Percentiles rank a stretch among this genome's conserved stretches.
Conservation (phyloP, 1,140 invertebrate genomes). For the Pogonomyrmex californicus region DNA sequence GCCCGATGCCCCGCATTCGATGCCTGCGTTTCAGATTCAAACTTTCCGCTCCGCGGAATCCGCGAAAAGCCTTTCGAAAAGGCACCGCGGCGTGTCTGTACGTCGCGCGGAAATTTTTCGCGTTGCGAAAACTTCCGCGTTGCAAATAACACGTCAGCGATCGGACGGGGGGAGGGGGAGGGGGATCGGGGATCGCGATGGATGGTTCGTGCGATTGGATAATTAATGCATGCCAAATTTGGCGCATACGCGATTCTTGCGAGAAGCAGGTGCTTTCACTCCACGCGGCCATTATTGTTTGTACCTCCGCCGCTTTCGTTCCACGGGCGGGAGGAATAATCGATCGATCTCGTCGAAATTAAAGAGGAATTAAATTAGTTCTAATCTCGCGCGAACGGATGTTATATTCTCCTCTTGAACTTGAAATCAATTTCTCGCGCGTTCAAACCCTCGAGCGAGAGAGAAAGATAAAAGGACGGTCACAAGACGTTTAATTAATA, state of each 20-base stretch:
- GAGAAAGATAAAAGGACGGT: not conserved
- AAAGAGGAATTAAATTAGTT: not conserved
- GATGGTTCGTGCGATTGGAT: constrained; percentile 27
- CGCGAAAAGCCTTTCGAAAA: not conserved
- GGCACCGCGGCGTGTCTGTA: not conserved
- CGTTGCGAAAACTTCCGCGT: not conserved
- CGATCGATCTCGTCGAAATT: not conserved
- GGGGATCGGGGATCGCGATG: not conserved
- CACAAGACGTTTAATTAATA: constrained; percentile 20
- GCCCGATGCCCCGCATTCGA: not conserved
- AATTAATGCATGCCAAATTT: constrained; percentile 52
- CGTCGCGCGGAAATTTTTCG: not conserved
- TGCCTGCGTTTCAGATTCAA: too few species aligned
- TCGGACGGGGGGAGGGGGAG: not conserved
- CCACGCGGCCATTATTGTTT: constrained; percentile 21
- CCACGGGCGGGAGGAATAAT: not conserved
- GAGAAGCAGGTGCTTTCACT: constrained; percentile 49
- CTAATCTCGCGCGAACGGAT: not conserved
- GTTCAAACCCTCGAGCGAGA: not conserved
- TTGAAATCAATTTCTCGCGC: not conserved
- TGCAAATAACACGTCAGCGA: constrained; percentile 11
- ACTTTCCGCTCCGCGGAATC: not conserved
- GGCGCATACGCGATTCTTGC: constrained; percentile 24
- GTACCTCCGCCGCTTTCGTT: constrained; percentile 12
- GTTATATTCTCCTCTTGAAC: not conserved